Percentiles rank a stretch among this genome's conserved stretches.
Evolutionary conservation across 2,888 invertebrate genomes (phyloP).

Genomic region (Erpobdella octoculata): DNA sequence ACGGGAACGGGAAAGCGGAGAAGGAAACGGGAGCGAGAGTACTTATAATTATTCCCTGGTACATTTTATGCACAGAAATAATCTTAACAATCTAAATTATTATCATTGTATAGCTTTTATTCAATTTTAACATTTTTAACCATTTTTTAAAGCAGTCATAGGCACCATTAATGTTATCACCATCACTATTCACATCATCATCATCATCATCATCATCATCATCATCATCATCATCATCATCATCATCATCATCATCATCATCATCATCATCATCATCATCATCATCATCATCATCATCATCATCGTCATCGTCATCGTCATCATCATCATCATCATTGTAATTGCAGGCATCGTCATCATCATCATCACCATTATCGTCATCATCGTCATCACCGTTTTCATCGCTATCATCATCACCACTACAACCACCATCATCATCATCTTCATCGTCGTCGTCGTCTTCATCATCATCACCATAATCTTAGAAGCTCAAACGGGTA

Average conservation of each 20-base stretch:
- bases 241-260: neutral
- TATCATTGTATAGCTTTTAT: no score
- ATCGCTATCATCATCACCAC: neutral
- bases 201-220: neutral
- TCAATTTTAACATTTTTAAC: no score
- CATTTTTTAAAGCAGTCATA: no score
- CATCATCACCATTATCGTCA: neutral
- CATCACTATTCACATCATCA: neutral
- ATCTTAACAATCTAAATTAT: no score
- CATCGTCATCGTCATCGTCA: conserved; percentile 7
- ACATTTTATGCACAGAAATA: no score
- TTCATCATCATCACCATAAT: conserved; percentile 3
- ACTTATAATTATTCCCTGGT: no score
- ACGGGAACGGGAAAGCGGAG: no score
- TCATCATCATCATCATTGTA: conserved; percentile 11
- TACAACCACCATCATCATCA: conserved; percentile 6
- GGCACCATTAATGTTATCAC: no score
- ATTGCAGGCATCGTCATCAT: neutral
- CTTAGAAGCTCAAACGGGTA: no score
- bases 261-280: no score
- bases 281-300: conserved; percentile 5
- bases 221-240: conserved; percentile 8
- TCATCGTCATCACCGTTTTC: neutral
- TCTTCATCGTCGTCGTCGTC: neutral
- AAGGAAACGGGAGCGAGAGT: no score